A percentile compares a stretch with the other conserved stretches of the same genome.
Evolutionary conservation across 2,888 invertebrate species (phyloP).

Genomic region (Pocota personata): DNA sequence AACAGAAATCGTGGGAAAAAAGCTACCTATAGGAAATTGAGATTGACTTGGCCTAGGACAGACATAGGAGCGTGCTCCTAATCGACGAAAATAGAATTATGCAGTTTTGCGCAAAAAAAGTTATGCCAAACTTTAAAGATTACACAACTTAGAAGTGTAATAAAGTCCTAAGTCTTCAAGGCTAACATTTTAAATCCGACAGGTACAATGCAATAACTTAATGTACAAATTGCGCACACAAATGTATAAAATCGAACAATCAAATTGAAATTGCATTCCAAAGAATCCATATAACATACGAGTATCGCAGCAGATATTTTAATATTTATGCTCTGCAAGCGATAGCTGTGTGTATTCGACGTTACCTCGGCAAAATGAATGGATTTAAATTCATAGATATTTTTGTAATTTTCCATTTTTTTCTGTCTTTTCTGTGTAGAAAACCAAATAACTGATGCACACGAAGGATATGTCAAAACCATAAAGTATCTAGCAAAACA

Average conservation of each 20-base stretch:
- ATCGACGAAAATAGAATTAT: no score
- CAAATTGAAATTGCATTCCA: slow-evolving; percentile 61
- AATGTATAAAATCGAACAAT: slow-evolving; percentile 46
- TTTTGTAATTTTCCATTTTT: slow-evolving; percentile 46
- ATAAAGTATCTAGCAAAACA: slow-evolving; percentile 60
- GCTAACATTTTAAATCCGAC: slow-evolving; percentile 22
- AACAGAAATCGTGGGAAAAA: no score
- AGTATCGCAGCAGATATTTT: slow-evolving; percentile 57
- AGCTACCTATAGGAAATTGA: no score
- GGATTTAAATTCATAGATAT: slow-evolving; percentile 72
- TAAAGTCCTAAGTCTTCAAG: neutral
- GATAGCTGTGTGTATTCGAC: slow-evolving; percentile 20
- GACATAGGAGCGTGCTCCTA: no score
- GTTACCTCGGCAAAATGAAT: slow-evolving; percentile 53
- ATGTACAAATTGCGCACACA: slow-evolving; percentile 12
- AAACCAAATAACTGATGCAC: slow-evolving; percentile 67
- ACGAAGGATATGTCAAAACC: slow-evolving; percentile 71
- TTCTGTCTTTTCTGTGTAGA: slow-evolving; percentile 18
- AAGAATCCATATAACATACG: slow-evolving; percentile 48
- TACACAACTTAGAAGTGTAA: no score
- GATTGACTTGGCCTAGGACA: no score
- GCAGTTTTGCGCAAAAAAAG: no score
- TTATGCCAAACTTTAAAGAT: no score
- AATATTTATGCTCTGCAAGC: slow-evolving; percentile 65
- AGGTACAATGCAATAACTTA: slow-evolving; percentile 10